Conservation (phyloP, 2,888 invertebrate genomes). For the Gandaritis pyraliata region DNA sequence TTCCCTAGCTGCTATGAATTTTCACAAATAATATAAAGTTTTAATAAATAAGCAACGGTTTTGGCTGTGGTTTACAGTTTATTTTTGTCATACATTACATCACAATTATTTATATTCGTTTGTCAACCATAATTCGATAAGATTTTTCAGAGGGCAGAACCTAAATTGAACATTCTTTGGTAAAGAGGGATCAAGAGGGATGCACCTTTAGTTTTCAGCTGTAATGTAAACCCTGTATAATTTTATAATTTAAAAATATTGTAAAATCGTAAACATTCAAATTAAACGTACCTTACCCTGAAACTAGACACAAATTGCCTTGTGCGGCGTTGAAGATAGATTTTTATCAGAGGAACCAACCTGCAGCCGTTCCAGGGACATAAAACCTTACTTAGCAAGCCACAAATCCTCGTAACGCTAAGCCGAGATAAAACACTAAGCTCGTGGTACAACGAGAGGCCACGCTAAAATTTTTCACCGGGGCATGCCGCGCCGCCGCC, state of each 20-base stretch:
- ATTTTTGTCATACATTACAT: too few species aligned
- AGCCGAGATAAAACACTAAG: constrained; percentile 84
- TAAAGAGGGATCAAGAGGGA: too few species aligned
- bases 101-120: too few species aligned
- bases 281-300: constrained; percentile 5
- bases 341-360: constrained; percentile 76
- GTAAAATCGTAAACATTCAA: constrained; percentile 3
- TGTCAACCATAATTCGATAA: too few species aligned
- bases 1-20: constrained; percentile 49
- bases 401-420: constrained; percentile 83
- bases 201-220: too few species aligned
- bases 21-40: constrained; percentile 38
- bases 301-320: constrained; percentile 45
- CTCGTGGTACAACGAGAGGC: constrained; percentile 75
- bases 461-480: constrained; percentile 81
- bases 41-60: too few species aligned
- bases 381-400: constrained; percentile 83
- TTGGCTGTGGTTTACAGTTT: background rate
- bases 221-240: too few species aligned
- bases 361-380: constrained; percentile 76
- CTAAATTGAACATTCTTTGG: too few species aligned
- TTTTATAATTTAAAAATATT: background rate
- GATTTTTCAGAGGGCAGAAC: too few species aligned
- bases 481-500: constrained; percentile 56
- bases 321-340: constrained; percentile 60